Evolutionary conservation across 2,888 invertebrate genomes (phyloP), one percentile per base, ranked within the genome.

Genomic region (Drosophila cognata): DNA sequence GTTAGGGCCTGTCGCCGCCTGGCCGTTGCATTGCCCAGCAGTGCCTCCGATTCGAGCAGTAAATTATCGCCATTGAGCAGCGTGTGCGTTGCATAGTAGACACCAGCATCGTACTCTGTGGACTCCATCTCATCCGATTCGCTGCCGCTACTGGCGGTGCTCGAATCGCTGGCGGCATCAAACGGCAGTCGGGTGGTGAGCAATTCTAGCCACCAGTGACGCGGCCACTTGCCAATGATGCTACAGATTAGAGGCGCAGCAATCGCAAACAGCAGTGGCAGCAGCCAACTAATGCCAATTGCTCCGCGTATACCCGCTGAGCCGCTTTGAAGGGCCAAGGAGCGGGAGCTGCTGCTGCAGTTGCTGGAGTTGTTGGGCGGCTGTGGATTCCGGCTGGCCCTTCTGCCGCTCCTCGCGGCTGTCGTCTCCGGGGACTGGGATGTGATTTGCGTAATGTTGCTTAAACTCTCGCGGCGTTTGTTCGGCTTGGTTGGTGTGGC

Each of bases 171-270:
- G 29, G 33, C 56, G 36, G 50, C 66, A 33, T 79, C 86, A 94
- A 73, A 55, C 18, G 79, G 41, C 25, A 41, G 80, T 36, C 53
- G 50, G 28, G 64, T 71, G 84, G 74, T 79, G 0, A 82, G 82
- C 68, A 94, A 93, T 72, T 95, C 94, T 75, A 96, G 92, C 95
- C 96, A 96, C 96, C 96, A 96, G 55, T 95, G 91, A n/a, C 89
- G 88, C 74, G 93, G 93, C 92, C 93, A 92, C 82, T 93, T 92
- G 74, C 92, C 93, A 77, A 92, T 92, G 71, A 93, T 93, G 81
- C 91, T 92, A 86, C 93, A 93, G 77, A 93, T 93, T 74, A 93
- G 91, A 67, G 93, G 93, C 66, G 92, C 91, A 61, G 92, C 91
- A 68, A 93, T 91, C 38, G 93, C 93, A 79, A 92, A 93, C 35